Evolutionary conservation across 2,888 invertebrate species (phyloP), one percentile per base, ranked within the genome.

Genomic region (Habroteleia sp.): DNA sequence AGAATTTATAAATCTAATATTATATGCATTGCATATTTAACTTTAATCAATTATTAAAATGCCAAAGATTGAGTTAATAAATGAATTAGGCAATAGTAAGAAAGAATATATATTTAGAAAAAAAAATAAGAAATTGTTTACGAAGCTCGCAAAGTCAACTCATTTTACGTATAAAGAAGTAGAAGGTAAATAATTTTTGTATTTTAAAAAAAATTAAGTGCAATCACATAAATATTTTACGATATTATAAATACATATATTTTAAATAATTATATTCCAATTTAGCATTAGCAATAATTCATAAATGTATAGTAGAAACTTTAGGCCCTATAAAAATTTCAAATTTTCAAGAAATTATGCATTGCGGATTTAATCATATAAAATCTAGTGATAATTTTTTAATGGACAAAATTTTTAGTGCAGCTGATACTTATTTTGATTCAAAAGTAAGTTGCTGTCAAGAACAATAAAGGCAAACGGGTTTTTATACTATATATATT

Each of bases 301-400:
- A 85, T 20, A 77, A 80, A 31, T 83, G 84, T 80, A 84, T 87
- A 60, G 62, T 74, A 1, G 50, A 80, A 8, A 72, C 74, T 2
- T 37, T 77, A 16, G 87, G 87, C 0, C 82, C 83, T 1, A 74
- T 88, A 17, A 77, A 56, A 6, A 79, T 83, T 74, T 13, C 58
- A 1, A 56, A 46, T 1, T 86, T 88, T 62, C 83, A 84, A 14
- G 85, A 88, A 39, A 63, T 88, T 66, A 68, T 85, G 33, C 87
- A 88, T 20, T 54, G 81, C 0, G 84, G 82, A 23, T 73, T 88
- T 3, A 86, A 88, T 76, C 87, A 80, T 31, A 88, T 88, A 0
- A 85, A 88, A 69, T 87, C 87, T 74, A 82, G 82, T 50, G 83
- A 87, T 5, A 87, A 87, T 54, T 48, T 85, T 14, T 63, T 88